These are phyloP conservation scores for Cantharis flavilabris DNA, from an alignment of 2,888 invertebrate genomes.

Conservation along the genomic window DNA sequence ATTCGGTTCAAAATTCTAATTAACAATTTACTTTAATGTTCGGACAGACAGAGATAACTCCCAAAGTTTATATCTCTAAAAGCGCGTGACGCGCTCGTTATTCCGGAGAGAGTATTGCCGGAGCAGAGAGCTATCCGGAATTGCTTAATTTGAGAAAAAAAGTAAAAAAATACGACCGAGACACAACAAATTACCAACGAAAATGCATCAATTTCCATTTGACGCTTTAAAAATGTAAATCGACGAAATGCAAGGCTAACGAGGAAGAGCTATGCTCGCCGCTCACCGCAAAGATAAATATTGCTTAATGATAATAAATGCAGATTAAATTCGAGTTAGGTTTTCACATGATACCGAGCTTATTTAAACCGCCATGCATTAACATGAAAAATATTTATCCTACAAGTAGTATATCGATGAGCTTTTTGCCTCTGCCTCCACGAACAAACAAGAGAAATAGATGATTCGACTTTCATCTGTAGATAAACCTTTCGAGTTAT, in stretches of 20 bases:
- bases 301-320: not conserved
- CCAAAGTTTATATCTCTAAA: not conserved
- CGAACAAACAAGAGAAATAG: not conserved
- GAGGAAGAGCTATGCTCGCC: not conserved
- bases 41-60: not conserved
- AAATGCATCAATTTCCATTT: not conserved
- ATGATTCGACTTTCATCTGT: not conserved
- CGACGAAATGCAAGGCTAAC: not conserved
- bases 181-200: not conserved
- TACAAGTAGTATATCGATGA: not conserved
- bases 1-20: constrained; percentile 31
- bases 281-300: not conserved
- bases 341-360: not conserved
- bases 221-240: not conserved
- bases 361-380: not conserved
- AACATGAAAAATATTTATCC: not conserved
- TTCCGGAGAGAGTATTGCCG: not conserved
- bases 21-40: constrained; percentile 24
- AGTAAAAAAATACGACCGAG: not conserved
- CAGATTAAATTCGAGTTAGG: not conserved
- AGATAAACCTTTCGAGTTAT: not conserved
- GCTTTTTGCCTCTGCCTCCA: not conserved
- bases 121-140: not conserved
- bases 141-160: not conserved
- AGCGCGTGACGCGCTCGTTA: not conserved